Base-by-base conservation (phyloP, 2,797 vertebrate genomes). In the Lagodon rhomboides region DNA sequence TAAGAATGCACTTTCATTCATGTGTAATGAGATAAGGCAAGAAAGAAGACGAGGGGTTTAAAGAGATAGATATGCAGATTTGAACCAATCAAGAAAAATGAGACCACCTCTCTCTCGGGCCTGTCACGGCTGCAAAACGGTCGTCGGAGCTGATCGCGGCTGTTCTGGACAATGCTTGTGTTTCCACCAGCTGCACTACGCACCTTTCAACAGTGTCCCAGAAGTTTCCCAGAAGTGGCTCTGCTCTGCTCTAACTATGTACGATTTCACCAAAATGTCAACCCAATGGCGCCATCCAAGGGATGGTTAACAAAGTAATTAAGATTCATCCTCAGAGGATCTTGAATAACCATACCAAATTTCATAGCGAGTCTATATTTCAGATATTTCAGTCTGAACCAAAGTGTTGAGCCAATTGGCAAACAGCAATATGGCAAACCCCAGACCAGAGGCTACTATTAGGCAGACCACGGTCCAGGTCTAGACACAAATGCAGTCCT, bases 11-110 rank as follows among this genome's bases (percentile, higher is more conserved):
- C 13, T 58, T 76, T 79, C 67, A 78, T 68, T 64, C 22, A 43
- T 20, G 18, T 68, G 53, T 7, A 47, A 12, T 12, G 41, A 77
- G 72, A 78, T 68, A 54, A 58, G 61, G 22, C 12, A n/a, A n/a
- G 5, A 20, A 63, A 58, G n/a, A 77, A 72, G 22, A 46, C 60
- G 69, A 7, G 67, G 50, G 25, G 34, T 71, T 68, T 70, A 61
- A 66, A 79, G 46, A 72, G 47, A 74, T n/a, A 30, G 47, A 68
- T 59, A 70, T 27, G 51, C 3, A 27, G 61, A 27, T 72, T 74
- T 83, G 63, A 85, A 77, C 9, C 66, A 80, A 86, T 85, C 68
- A 58, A 60, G 55, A 25, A 61, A 61, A 51, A 68, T 63, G 20
- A 46, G 38, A 66, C 73, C 64, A 69, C 16, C 16, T 62, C 51